Base-by-base conservation (phyloP, 2,113 vertebrate species). In the Craseonycteris thonglongyai region DNA sequence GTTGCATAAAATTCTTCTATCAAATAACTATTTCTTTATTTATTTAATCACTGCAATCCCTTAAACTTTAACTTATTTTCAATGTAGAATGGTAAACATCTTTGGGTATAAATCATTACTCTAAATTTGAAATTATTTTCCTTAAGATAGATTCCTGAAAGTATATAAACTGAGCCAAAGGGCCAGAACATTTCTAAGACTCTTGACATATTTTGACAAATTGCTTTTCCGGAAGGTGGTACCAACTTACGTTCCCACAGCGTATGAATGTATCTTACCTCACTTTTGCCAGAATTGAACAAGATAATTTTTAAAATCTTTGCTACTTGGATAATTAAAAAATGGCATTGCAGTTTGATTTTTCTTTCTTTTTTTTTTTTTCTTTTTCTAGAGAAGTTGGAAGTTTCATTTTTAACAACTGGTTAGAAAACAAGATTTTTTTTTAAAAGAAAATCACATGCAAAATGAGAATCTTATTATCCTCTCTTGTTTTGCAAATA, bases 171-270 rank as follows among this genome's bases (percentile, higher is more conserved):
- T 58, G 35, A 91, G 83, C 59, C 54, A 90, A 68, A 93, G 80
- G 59, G 21, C 61, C 95, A 59, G 10, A 51, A 84, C 42, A 30
- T 49, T 83, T 93, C 49, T 76, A 88, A 90, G 83, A 83, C 54
- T 96, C 61, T 72, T 96, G 93, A 92, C 42, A 42, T 95, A 90
- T 93, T 95, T 88, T 96, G 93, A 97, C 87, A 96, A 96, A 96
- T 94, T 94, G 84, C 87, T 96, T 91, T 90, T 94, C 80, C 45
- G 22, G 56, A 91, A 75, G 54, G 59, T 47, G 21, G 79, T 68
- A 72, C n/a, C 69, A 93, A 78, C 94, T 96, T 95, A 30, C 84
- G 93, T 69, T 94, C 69, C 40, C 54, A 83, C 28, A 56, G 69
- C 14, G 8, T 38, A 18, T 33, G 71, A 90, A 56, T 51, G 35